phyloP scores from a whole-genome alignment of 2,797 vertebrate species.

The Phrynocephalus vlangalii region DNA sequence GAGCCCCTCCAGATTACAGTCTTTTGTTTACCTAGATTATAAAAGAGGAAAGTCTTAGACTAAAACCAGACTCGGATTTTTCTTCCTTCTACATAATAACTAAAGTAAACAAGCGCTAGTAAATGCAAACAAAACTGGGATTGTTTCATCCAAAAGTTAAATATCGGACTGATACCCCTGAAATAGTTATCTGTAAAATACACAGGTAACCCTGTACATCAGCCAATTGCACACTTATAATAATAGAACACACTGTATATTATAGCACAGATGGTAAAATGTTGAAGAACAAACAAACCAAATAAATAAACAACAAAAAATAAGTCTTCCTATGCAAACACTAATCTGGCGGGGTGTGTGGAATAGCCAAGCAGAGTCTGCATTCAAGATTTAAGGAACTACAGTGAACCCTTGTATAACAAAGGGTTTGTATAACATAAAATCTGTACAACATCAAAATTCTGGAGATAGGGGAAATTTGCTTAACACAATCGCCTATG shows the following conservation, averaged over 20 bases:
- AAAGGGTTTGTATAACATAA: no score
- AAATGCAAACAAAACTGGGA: conserved; percentile 55
- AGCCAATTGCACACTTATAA: neutral
- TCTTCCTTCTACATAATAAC: conserved; percentile 45
- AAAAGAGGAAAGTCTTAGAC: conserved; percentile 53
- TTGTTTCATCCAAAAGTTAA: conserved; percentile 45
- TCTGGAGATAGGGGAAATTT: no score
- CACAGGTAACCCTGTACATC: neutral
- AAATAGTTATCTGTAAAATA: conserved; percentile 18
- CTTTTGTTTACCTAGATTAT: conserved; percentile 50
- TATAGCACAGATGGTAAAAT: neutral
- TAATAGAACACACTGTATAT: neutral
- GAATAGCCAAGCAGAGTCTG: neutral
- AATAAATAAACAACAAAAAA: neutral
- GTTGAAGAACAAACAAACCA: neutral
- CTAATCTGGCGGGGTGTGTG: neutral
- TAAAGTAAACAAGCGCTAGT: conserved; percentile 44
- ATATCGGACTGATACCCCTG: conserved; percentile 33
- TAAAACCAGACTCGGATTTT: conserved; percentile 50
- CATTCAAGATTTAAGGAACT: neutral
- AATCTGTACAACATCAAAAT: no score
- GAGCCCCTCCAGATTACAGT: conserved; percentile 23
- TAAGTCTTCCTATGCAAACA: neutral
- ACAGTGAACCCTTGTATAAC: no score
- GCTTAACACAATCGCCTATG: no score